Evolutionary conservation across 2,113 vertebrate genomes (phyloP), one percentile per base, ranked within the genome.

Genomic region (Chaetops frenatus): DNA sequence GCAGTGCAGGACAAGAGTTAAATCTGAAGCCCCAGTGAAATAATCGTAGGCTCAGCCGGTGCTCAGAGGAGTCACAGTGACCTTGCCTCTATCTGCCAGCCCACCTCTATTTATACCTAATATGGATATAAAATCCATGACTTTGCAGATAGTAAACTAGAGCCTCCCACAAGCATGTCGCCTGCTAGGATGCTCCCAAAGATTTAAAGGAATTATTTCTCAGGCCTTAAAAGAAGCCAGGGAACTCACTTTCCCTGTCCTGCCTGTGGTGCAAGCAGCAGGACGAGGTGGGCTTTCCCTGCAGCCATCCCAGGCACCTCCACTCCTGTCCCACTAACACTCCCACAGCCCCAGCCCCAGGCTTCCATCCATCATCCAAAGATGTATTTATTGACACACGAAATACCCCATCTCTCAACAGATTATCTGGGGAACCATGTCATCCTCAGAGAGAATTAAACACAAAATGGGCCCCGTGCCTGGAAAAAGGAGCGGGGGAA

Each of bases 101-200:
- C 93, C 51, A 94, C 95, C 95, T 96, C 96, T 78, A 62, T 83
- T 96, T 95, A 90, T 96, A 86, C 95, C 96, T 96, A 96, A 94
- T 94, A 95, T 81, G 95, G 95, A 33, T 57, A 90, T 81, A 90
- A 94, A 96, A 86, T 78, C 92, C 77, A 76, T 85, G 91, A 64
- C 80, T 35, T 17, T 24, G 82, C 82, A 88, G 95, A 97, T 86
- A 92, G 92, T 14, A 53, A 92, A 85, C 66, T 5, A 24, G 36
- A 96, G 81, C 78, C 93, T 96, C 94, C 87, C 88, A 80, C 85
- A 6, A 57, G 58, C 48, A 0, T 74, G 67, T 86, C 0, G 9
- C 81, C 76, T 22, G 29, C 36, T 23, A 74, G 80, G 95, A 84
- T 71, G 93, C 60, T 88, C 82, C 47, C 61, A 42, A 12, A 35